phyloP scores from a whole-genome alignment of 2,888 invertebrate species.

The Standfussiana lucernea region DNA sequence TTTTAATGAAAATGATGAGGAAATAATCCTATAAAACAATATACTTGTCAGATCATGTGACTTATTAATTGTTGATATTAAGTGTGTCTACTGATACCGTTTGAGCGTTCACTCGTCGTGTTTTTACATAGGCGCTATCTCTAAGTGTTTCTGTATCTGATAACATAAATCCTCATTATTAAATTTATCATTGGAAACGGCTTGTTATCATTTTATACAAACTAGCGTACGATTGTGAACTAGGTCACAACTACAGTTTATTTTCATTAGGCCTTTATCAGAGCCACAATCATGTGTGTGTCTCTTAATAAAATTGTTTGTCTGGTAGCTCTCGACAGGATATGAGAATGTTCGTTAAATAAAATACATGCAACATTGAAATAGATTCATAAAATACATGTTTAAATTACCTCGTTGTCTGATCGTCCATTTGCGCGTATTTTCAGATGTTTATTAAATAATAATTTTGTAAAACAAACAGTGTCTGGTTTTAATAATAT shows the following conservation, averaged over 20 bases:
- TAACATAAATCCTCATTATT: conserved; percentile 74
- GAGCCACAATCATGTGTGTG: conserved; percentile 27
- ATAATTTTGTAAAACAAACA: conserved; percentile 25
- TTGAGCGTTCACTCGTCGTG: conserved; percentile 51
- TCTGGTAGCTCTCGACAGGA: conserved; percentile 29
- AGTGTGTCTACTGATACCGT: conserved; percentile 52
- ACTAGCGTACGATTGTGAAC: conserved; percentile 74
- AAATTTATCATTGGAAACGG: conserved; percentile 73
- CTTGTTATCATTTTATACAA: conserved; percentile 66
- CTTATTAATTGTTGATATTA: conserved; percentile 56
- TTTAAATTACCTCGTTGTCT: conserved; percentile 12
- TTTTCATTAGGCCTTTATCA: conserved; percentile 61
- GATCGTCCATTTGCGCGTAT: not conserved
- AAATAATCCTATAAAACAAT: conserved; percentile 15
- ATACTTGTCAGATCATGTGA: conserved; percentile 58
- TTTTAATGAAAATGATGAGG: conserved; percentile 6
- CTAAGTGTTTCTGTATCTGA: conserved; percentile 64
- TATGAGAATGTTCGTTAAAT: conserved; percentile 7
- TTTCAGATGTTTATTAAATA: not conserved
- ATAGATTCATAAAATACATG: conserved; percentile 8
- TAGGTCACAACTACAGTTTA: conserved; percentile 74
- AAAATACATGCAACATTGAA: conserved; percentile 13
- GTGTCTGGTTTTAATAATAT: too few relatives aligned
- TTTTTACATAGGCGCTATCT: conserved; percentile 63
- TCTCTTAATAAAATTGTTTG: conserved; percentile 38